A percentile compares a stretch with the other conserved stretches of the same genome.
Conservation (phyloP, 2,797 vertebrate genomes). For the Sebastes iracundus region DNA sequence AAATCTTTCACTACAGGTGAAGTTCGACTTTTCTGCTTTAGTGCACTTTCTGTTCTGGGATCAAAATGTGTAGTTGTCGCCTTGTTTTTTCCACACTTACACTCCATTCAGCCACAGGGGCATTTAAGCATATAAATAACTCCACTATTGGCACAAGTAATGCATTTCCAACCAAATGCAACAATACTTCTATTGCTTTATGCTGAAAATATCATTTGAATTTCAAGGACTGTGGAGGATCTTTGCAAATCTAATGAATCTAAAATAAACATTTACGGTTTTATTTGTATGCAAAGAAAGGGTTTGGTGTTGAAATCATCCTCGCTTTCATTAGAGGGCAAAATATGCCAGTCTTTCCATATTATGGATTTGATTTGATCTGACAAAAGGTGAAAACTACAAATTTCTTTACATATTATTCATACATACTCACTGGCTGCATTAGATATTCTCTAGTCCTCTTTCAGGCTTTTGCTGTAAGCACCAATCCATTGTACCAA, state of each 20-base stretch:
- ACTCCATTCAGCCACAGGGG: background rate
- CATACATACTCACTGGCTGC: background rate
- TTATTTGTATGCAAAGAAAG: background rate
- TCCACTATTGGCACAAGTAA: background rate
- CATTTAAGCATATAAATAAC: conserved; percentile 34
- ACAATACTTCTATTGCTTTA: conserved; percentile 1
- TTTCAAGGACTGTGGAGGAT: background rate
- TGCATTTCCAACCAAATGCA: conserved; percentile 10
- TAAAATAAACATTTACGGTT: background rate
- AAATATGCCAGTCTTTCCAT: background rate
- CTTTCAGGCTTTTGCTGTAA: background rate
- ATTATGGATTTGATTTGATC: conserved; percentile 29
- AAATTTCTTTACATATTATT: conserved; percentile 4
- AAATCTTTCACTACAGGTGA: background rate
- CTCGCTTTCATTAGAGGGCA: background rate
- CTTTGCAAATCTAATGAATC: conserved; percentile 13
- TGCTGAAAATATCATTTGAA: conserved; percentile 5
- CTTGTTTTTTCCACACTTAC: conserved; percentile 6
- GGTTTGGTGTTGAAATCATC: background rate
- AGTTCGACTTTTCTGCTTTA: background rate
- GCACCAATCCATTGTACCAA: conserved; percentile 11
- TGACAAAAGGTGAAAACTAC: conserved; percentile 19
- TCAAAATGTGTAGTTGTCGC: background rate
- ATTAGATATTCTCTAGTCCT: conserved; percentile 20
- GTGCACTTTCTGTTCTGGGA: background rate